A percentile compares a stretch with the other conserved stretches of the same genome.
Evolutionary conservation across 2,888 invertebrate species (phyloP).

Genomic region (Leucoma salicis): DNA sequence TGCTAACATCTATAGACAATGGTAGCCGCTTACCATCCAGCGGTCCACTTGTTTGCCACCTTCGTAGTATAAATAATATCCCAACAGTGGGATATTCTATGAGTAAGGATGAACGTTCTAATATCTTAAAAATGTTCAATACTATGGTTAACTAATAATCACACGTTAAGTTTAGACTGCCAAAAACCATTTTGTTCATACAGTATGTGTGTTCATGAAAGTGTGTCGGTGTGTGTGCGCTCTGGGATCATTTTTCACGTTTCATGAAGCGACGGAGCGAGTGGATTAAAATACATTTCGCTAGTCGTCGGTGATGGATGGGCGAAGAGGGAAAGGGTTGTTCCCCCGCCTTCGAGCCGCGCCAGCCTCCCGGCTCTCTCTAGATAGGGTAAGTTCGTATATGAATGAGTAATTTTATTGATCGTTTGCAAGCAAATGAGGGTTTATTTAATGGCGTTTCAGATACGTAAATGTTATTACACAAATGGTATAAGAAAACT

Average conservation of each 20-base stretch:
- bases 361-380: constrained; percentile 12
- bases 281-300: constrained; percentile 82
- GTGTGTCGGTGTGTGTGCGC: constrained; percentile 39
- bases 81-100: too few species aligned
- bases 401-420: constrained; percentile 55
- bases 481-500: not conserved
- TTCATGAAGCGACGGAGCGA: constrained; percentile 74
- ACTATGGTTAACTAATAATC: too few species aligned
- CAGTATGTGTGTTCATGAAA: too few species aligned
- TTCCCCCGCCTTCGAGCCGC: constrained; percentile 24
- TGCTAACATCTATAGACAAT: too few species aligned
- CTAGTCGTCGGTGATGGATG: constrained; percentile 73
- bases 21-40: too few species aligned
- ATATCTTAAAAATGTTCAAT: too few species aligned
- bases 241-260: constrained; percentile 78
- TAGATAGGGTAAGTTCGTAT: constrained; percentile 36
- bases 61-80: too few species aligned
- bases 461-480: not conserved
- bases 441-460: constrained; percentile 4
- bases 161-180: too few species aligned
- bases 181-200: too few species aligned
- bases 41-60: too few species aligned
- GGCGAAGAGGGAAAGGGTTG: constrained; percentile 66
- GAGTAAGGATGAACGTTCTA: too few species aligned
- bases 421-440: constrained; percentile 16